A percentile compares a stretch with the other conserved stretches of the same genome.
Conservation (phyloP, 2,113 vertebrate genomes). For the Tichodroma muraria region DNA sequence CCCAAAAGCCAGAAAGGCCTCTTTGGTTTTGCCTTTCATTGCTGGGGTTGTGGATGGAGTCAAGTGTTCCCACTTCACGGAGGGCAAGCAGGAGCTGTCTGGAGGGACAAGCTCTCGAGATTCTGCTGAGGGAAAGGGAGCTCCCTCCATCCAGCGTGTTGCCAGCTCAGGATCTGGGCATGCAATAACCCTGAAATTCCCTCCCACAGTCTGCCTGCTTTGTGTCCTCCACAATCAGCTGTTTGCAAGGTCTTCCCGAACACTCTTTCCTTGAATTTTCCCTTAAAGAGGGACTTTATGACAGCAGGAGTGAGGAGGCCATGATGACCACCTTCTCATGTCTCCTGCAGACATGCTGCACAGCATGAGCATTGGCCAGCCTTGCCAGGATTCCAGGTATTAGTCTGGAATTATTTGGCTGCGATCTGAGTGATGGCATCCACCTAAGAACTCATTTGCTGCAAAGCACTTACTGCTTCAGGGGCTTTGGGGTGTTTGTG, state of each 20-base stretch:
- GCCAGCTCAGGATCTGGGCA: background rate
- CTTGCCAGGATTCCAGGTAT: background rate
- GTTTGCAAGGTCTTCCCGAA: background rate
- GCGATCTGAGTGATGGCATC: background rate
- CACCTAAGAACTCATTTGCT: background rate
- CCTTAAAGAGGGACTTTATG: background rate
- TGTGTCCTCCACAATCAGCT: background rate
- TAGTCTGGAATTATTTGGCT: background rate
- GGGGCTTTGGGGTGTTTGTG: background rate
- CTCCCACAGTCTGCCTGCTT: background rate
- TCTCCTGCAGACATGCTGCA: background rate
- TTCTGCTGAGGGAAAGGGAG: background rate
- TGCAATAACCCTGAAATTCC: background rate
- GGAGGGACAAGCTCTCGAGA: accelerated
- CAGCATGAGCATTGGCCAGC: background rate
- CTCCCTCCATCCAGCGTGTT: background rate
- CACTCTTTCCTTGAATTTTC: background rate
- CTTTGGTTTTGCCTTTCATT: background rate
- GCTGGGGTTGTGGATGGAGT: background rate
- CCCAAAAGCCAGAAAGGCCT: background rate
- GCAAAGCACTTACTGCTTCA: background rate
- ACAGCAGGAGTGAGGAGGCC: background rate
- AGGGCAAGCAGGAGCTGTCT: background rate
- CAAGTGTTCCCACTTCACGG: accelerated
- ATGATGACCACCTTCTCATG: background rate